Evolutionary conservation across 1,140 invertebrate genomes (phyloP).

Genomic region (Marisa cornuarietis): DNA sequence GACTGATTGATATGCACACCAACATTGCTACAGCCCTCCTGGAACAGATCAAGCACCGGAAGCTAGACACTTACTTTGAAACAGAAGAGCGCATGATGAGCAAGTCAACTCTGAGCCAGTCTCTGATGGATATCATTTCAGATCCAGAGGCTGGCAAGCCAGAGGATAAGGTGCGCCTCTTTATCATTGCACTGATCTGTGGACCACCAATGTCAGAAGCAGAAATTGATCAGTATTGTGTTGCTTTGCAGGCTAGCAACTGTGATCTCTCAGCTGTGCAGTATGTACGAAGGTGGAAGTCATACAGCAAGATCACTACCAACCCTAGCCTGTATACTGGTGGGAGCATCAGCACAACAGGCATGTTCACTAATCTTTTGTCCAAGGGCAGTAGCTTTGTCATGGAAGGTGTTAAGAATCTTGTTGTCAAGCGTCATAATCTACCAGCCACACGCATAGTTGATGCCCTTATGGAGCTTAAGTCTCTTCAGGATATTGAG

Average conservation of each 20-base stretch:
- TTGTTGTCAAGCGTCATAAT: conserved; percentile 97
- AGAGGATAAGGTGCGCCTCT: conserved; percentile 94
- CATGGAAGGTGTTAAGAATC: conserved; percentile 99
- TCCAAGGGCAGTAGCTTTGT: conserved; percentile 97
- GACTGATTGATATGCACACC: conserved; percentile 98
- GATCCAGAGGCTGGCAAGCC: conserved; percentile 86
- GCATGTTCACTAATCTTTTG: conserved; percentile 97
- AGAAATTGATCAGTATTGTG: conserved; percentile 84
- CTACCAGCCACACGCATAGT: conserved; percentile 91
- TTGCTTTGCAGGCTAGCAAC: conserved; percentile 80
- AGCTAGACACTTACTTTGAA: conserved; percentile 96
- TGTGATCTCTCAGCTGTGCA: conserved; percentile 85
- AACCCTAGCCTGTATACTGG: conserved; percentile 74
- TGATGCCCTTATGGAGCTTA: conserved; percentile 89
- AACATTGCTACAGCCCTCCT: conserved; percentile 94
- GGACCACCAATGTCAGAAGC: conserved; percentile 80
- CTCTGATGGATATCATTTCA: conserved; percentile 67
- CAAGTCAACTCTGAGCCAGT: conserved; percentile 67
- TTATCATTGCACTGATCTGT: conserved; percentile 93
- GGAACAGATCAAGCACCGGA: conserved; percentile 85
- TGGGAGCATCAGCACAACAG: conserved; percentile 93
- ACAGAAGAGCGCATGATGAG: conserved; percentile 96
- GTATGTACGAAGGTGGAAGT: conserved; percentile 92
- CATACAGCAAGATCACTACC: conserved; percentile 83
- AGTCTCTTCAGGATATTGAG: conserved; percentile 80